These are phyloP conservation scores for Carcharodon carcharias DNA, from an alignment of 2,797 vertebrate species.

Conservation along the genomic window DNA sequence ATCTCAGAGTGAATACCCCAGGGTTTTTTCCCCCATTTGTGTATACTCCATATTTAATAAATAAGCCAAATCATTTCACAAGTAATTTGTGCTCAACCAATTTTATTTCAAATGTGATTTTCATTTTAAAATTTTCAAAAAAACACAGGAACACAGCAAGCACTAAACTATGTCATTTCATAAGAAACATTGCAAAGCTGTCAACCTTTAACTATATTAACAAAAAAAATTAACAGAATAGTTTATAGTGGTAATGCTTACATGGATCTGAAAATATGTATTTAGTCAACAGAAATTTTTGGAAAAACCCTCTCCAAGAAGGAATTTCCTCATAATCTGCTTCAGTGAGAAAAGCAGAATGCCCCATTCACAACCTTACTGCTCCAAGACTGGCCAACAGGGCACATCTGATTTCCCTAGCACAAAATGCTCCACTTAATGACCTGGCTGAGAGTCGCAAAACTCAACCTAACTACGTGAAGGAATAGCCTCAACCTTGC, in stretches of 20 bases:
- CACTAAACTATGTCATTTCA: background rate
- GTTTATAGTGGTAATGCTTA: background rate
- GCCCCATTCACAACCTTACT: background rate
- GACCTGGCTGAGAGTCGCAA: background rate
- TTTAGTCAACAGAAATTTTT: background rate
- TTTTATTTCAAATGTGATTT: constrained; percentile 12
- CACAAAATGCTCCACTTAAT: background rate
- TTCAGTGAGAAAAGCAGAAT: background rate
- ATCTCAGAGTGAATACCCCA: background rate
- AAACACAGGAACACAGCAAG: background rate
- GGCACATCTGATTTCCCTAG: background rate
- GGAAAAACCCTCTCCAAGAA: background rate
- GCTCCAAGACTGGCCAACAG: background rate
- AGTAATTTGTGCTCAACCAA: background rate
- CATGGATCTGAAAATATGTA: background rate
- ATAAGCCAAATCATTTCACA: constrained; percentile 8
- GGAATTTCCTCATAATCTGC: background rate
- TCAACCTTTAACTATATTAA: background rate
- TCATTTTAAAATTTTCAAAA: background rate
- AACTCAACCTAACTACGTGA: background rate
- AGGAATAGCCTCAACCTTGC: background rate
- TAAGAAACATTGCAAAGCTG: background rate
- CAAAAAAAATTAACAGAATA: background rate
- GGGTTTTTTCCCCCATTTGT: background rate
- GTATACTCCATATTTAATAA: background rate